Conservation (phyloP, 2,888 invertebrate genomes). For the Pollenia griseotomentosa region DNA sequence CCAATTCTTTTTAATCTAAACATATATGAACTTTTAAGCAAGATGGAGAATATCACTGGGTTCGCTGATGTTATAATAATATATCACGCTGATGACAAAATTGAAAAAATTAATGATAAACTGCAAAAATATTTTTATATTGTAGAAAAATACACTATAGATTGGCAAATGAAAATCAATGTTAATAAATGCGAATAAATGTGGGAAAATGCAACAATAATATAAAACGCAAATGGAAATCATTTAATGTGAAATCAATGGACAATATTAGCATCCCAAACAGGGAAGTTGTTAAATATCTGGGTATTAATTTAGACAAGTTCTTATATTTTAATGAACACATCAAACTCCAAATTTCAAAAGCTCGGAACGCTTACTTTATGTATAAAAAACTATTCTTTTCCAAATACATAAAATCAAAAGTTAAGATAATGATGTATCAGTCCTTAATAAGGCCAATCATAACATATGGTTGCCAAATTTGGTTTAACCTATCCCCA, state of each 20-base stretch:
- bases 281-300: not conserved
- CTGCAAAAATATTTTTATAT: slow-evolving; percentile 1
- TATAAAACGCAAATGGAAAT: not conserved
- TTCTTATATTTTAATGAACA: not conserved
- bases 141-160: not conserved
- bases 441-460: too few relatives aligned
- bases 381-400: too few relatives aligned
- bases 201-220: not conserved
- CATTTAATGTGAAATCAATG: not conserved
- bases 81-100: not conserved
- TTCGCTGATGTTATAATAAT: not conserved
- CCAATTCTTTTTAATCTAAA: too few relatives aligned
- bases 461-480: too few relatives aligned
- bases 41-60: too few relatives aligned
- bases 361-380: too few relatives aligned
- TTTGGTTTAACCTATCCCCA: too few relatives aligned
- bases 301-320: not conserved
- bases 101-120: slow-evolving; percentile 5
- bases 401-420: too few relatives aligned
- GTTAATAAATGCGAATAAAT: not conserved
- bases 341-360: too few relatives aligned
- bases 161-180: slow-evolving; percentile 1
- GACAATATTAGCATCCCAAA: not conserved
- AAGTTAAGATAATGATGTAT: too few relatives aligned
- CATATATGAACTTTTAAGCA: too few relatives aligned